Evolutionary conservation across 2,113 vertebrate genomes (phyloP), one percentile per base, ranked within the genome.

Genomic region (Monopterus albus): DNA sequence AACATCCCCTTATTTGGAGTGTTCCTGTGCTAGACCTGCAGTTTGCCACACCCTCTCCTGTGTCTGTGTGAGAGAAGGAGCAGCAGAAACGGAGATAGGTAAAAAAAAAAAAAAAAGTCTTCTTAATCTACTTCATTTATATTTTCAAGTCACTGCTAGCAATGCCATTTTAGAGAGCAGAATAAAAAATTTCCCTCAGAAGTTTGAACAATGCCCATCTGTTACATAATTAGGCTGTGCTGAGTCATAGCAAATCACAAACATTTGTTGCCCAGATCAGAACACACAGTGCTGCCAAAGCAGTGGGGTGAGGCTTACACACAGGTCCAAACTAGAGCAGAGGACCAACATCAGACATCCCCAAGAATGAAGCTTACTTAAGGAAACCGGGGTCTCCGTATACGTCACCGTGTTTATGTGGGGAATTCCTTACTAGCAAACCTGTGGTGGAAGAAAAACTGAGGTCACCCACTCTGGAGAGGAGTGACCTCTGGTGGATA

Each of bases 371-470:
- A 47, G 79, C 79, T 78, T 82, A 85, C 75, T 90, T 84, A 65
- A 81, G 72, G 29, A 74, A 87, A 85, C 57, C 38, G 73, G 83
- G 88, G 89, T 87, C 88, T 75, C 87, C 87, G 10, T 15, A 2
- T 77, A 87, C 87, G 90, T 92, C 91, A 93, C 49, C 1, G 26
- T 63, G 82, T 70, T 80, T 84, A 88, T 58, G 47, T 43, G 85
- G 91, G 92, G 90, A 88, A 89, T 89, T 91, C 89, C 91, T 91
- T 79, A 39, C 29, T 0, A 42, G 53, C 9, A 70, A 60, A 60
- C 45, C 56, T 52, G 21, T 25, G 4, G 6, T 62, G 33, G 63
- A 49, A 46, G 2, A 36, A 61, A 40, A 35, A 42, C 2, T 2
- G 33, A 49, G 28, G 46, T 23, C 20, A 45, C 3, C 45, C 25